phyloP scores from a whole-genome alignment of 1,140 invertebrate genomes.

The Cardiocondyla obscurior region DNA sequence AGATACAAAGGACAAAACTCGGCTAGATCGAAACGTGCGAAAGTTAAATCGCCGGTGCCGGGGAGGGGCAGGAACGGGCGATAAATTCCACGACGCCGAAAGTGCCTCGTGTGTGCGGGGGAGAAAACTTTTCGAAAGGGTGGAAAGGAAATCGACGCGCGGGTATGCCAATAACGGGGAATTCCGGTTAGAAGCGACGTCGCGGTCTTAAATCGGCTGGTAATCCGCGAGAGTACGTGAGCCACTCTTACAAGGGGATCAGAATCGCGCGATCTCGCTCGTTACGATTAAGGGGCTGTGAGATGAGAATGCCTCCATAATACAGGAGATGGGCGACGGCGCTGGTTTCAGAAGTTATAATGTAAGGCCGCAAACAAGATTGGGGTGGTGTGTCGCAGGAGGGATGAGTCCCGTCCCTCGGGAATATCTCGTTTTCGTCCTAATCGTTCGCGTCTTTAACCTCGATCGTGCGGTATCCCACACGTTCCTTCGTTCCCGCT shows the following conservation, averaged over 20 bases:
- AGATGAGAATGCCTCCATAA: conserved; percentile 26
- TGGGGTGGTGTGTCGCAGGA: conserved; percentile 38
- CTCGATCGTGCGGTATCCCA: conserved; percentile 15
- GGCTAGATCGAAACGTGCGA: conserved; percentile 45
- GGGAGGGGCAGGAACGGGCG: conserved; percentile 22
- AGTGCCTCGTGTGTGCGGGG: background rate
- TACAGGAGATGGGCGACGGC: background rate
- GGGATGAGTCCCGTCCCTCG: conserved; percentile 58
- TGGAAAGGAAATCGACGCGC: background rate
- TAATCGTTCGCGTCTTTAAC: conserved; percentile 69
- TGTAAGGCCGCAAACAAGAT: conserved; percentile 73
- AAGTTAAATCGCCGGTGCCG: conserved; percentile 54
- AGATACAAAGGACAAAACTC: conserved; percentile 56
- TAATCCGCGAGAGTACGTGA: conserved; percentile 49
- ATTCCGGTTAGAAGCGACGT: conserved; percentile 34
- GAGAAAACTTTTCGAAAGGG: conserved; percentile 13
- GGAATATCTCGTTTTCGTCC: conserved; percentile 74
- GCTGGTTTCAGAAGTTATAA: conserved; percentile 71
- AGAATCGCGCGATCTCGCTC: conserved; percentile 48
- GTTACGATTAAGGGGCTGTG: background rate
- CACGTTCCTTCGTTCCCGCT: conserved; percentile 7
- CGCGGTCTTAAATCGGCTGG: conserved; percentile 18
- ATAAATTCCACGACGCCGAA: conserved; percentile 45
- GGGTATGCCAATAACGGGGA: background rate
- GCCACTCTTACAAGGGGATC: background rate